phyloP scores from a whole-genome alignment of 2,797 vertebrate genomes.

The Myotis vivesi region DNA sequence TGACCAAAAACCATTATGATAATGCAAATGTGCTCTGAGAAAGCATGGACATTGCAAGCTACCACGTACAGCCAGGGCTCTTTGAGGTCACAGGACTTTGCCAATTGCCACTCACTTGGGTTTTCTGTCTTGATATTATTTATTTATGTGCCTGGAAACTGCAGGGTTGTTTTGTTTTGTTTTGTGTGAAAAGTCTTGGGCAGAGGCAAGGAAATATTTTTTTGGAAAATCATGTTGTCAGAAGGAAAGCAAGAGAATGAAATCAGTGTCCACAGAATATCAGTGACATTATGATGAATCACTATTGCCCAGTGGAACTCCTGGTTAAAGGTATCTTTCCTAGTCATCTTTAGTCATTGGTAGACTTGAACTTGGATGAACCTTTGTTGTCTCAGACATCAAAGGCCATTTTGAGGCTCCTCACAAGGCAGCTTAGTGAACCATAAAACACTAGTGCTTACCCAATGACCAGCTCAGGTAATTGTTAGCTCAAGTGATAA shows the following conservation, averaged over 20 bases:
- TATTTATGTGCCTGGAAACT: conserved; percentile 45
- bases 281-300: not conserved
- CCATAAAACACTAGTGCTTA: too few species aligned
- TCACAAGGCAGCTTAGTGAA: not conserved
- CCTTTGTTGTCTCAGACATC: not conserved
- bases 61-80: not conserved
- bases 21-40: conserved; percentile 10
- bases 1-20: not conserved
- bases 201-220: not conserved
- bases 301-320: not conserved
- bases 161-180: not conserved
- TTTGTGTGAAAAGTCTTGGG: not conserved
- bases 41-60: not conserved
- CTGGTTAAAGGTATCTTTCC: not conserved
- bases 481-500: not conserved
- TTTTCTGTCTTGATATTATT: conserved; percentile 37
- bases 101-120: conserved; percentile 1
- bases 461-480: not conserved
- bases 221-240: not conserved
- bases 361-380: not conserved
- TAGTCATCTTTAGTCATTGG: not conserved
- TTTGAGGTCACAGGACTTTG: not conserved
- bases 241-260: not conserved
- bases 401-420: not conserved
- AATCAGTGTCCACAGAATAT: not conserved